Conservation (phyloP, 92 coral and sea anemone genomes). For the Hydrozoanthus gracilis region DNA sequence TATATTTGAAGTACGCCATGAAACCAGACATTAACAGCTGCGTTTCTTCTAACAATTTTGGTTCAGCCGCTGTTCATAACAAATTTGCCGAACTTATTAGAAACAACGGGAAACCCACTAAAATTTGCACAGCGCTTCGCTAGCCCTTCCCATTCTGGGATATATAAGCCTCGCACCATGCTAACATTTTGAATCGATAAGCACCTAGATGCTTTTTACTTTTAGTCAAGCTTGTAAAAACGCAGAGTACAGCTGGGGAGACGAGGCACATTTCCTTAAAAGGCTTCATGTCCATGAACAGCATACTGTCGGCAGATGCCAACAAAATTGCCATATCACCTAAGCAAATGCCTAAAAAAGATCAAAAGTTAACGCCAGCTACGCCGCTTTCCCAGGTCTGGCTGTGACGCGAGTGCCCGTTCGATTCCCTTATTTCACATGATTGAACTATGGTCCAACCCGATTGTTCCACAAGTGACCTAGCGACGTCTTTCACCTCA, state of each 20-base stretch:
- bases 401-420: no score
- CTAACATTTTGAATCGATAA: slow-evolving; percentile 46
- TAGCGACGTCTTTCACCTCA: no score
- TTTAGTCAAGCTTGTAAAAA: slow-evolving; percentile 34
- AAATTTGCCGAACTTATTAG: slow-evolving; percentile 51
- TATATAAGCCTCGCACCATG: slow-evolving; percentile 56
- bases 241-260: slow-evolving; percentile 49
- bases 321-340: slow-evolving; percentile 39
- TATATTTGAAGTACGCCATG: not conserved
- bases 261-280: slow-evolving; percentile 42
- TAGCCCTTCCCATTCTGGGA: slow-evolving; percentile 37
- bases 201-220: slow-evolving; percentile 47
- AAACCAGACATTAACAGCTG: not conserved
- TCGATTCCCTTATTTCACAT: no score
- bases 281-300: slow-evolving; percentile 33
- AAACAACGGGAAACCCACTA: slow-evolving; percentile 42
- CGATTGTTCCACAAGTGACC: no score
- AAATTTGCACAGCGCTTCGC: slow-evolving; percentile 35
- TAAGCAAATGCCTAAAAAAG: no score
- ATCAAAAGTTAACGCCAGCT: no score
- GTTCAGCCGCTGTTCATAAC: not conserved
- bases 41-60: slow-evolving; percentile 1
- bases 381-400: no score
- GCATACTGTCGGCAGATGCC: slow-evolving; percentile 48
- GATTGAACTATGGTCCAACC: no score